A percentile compares a stretch with the other conserved stretches of the same genome.
These are phyloP conservation scores for Forpus xanthops DNA, from an alignment of 2,797 vertebrate species.

Conservation along the genomic window DNA sequence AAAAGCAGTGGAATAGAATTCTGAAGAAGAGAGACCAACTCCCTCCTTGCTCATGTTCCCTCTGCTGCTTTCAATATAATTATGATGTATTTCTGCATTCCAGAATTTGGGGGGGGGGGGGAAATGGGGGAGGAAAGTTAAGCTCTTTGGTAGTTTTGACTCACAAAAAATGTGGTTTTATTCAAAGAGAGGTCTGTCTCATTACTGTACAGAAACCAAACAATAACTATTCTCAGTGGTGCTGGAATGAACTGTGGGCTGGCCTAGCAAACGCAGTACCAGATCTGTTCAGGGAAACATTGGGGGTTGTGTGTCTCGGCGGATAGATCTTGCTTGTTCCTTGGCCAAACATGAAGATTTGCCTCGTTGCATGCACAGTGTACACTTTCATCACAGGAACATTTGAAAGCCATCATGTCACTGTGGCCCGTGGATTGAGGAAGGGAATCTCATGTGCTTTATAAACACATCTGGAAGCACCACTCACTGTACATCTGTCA, in stretches of 20 bases:
- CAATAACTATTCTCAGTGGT: neutral
- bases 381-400: neutral
- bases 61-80: neutral
- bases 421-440: neutral
- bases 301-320: neutral
- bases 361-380: neutral
- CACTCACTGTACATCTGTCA: neutral
- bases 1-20: neutral
- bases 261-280: fast-evolving
- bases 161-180: neutral
- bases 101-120: neutral
- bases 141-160: neutral
- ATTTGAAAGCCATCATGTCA: neutral
- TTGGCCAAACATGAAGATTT: neutral
- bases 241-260: neutral
- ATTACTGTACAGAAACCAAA: neutral
- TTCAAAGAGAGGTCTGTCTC: neutral
- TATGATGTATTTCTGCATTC: neutral
- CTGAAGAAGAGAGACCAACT: neutral
- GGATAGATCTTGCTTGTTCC: neutral
- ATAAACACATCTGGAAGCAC: neutral
- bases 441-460: neutral
- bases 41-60: neutral
- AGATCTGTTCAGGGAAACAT: fast-evolving
- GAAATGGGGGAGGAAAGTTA: neutral